Evolutionary conservation across 2,888 invertebrate species (phyloP), one percentile per base, ranked within the genome.

Genomic region (Alviniconcha strummeri): DNA sequence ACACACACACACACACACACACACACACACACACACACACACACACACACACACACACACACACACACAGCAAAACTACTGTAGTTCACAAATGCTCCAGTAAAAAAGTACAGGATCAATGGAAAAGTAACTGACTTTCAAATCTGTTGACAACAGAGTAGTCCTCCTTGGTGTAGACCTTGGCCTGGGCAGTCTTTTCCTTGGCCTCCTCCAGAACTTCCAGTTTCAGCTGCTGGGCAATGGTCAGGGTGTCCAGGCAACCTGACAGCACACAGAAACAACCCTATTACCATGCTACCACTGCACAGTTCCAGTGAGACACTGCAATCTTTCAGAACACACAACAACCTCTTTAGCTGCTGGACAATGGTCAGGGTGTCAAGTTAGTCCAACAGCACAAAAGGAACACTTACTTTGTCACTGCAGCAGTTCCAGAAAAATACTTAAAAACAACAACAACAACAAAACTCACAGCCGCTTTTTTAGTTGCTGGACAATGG

Each of bases 201-300:
- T 90, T 90, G 55, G 93, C 91, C 81, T 93, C 94, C 86, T 93
- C 93, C 8, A 89, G 85, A 8, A 94, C 93, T 36, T 90, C 90
- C 83, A 93, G 82, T 84, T 91, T 90, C 84, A 91, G 86, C 84
- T 92, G 91, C 81, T 97, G 96, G 0, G 97, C 97, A 81, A 96
- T 96, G 0, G 97, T 97, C 64, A 98, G 94, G 0, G 98, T 97
- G 92, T 98, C 98, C 90, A 98, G 95, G 92, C 97, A 97, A 6
- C 91, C 93, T 93, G 85, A 9, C 85, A 36, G 5, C 19, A 19
- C 17, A 36, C 72, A 72, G 5, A 36, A 36, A 36, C 36, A 36
- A 36, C 36, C 36, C 36, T 36, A 3, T 36, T 36, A 36, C 36
- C 36, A 36, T 36, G 36, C 36, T 36, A 36, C 3, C 36, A 36